These are phyloP conservation scores for Engraulis encrasicolus DNA, from an alignment of 2,113 vertebrate species.

Conservation along the genomic window DNA sequence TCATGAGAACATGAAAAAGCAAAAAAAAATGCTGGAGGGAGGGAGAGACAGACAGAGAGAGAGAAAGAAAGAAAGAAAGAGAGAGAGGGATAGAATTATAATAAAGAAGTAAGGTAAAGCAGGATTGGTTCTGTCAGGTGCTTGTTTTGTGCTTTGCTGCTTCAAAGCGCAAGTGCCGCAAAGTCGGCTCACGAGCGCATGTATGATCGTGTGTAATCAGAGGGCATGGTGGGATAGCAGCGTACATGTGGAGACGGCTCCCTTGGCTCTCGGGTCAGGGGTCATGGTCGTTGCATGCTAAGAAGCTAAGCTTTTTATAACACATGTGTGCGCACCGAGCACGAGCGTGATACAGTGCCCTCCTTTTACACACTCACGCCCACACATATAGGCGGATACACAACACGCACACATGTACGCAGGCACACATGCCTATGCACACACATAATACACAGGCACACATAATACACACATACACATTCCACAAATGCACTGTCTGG, in stretches of 20 bases:
- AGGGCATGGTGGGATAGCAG: conserved; percentile 32
- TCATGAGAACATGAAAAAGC: background rate
- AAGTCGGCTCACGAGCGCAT: conserved; percentile 42
- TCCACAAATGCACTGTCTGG: too few relatives aligned
- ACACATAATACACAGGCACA: too few relatives aligned
- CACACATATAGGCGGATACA: too few relatives aligned
- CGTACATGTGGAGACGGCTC: conserved; percentile 44
- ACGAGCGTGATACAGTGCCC: conserved; percentile 30
- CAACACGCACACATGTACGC: too few relatives aligned
- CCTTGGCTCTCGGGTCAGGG: conserved; percentile 43
- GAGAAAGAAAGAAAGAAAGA: background rate
- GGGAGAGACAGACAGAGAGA: background rate
- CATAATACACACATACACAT: too few relatives aligned
- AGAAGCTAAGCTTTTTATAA: conserved; percentile 49
- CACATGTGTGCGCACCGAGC: conserved; percentile 40
- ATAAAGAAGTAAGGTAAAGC: background rate
- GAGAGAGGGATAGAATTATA: background rate
- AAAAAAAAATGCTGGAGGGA: background rate
- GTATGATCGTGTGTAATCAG: conserved; percentile 40
- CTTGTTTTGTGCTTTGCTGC: conserved; percentile 25
- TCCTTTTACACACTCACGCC: too few relatives aligned
- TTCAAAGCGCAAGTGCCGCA: conserved; percentile 42
- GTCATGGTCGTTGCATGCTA: conserved; percentile 39
- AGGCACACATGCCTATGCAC: too few relatives aligned
- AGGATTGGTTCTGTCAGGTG: conserved; percentile 26